Percentiles rank a stretch among this genome's conserved stretches.
Evolutionary conservation across 2,888 invertebrate species (phyloP).

Genomic region (Zaprionus bogoriensis): DNA sequence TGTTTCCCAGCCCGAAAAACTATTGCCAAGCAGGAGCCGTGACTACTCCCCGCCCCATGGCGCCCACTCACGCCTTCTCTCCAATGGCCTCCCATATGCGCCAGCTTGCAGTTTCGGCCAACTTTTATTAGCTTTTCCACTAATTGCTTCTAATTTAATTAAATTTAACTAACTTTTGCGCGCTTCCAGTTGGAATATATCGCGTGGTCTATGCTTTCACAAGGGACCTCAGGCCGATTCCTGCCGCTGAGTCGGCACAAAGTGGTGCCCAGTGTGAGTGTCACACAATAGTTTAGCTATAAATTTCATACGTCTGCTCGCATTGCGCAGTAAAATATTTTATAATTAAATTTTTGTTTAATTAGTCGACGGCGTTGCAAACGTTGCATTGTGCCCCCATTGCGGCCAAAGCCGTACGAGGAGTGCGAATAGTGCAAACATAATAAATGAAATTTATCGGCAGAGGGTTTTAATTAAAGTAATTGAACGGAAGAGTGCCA

Average conservation of each 20-base stretch:
- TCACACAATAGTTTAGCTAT: slow-evolving; percentile 68
- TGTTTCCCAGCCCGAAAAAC: slow-evolving; percentile 18
- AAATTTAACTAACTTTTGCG: slow-evolving; percentile 70
- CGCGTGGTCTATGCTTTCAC: too few relatives aligned
- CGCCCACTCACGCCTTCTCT: slow-evolving; percentile 25
- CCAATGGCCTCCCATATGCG: slow-evolving; percentile 42
- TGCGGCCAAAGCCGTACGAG: too few relatives aligned
- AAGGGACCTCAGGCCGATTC: slow-evolving; percentile 7
- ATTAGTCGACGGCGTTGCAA: slow-evolving; percentile 67
- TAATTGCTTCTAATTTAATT: slow-evolving; percentile 79
- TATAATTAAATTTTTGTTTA: slow-evolving; percentile 77
- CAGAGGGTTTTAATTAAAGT: neutral
- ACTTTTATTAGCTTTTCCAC: slow-evolving; percentile 76
- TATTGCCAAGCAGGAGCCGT: too few relatives aligned
- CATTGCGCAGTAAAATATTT: slow-evolving; percentile 70
- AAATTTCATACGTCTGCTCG: slow-evolving; percentile 69
- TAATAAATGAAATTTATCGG: neutral
- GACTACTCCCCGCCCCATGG: too few relatives aligned
- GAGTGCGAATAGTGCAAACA: neutral
- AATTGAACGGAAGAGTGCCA: neutral
- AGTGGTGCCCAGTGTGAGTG: slow-evolving; percentile 22
- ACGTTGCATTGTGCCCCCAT: slow-evolving; percentile 2
- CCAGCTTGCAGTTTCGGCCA: slow-evolving; percentile 56
- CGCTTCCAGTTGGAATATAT: slow-evolving; percentile 66
- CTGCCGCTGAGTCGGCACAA: slow-evolving; percentile 56